Base-by-base conservation (phyloP, 2,888 invertebrate species). In the Folsomia manolachei region DNA sequence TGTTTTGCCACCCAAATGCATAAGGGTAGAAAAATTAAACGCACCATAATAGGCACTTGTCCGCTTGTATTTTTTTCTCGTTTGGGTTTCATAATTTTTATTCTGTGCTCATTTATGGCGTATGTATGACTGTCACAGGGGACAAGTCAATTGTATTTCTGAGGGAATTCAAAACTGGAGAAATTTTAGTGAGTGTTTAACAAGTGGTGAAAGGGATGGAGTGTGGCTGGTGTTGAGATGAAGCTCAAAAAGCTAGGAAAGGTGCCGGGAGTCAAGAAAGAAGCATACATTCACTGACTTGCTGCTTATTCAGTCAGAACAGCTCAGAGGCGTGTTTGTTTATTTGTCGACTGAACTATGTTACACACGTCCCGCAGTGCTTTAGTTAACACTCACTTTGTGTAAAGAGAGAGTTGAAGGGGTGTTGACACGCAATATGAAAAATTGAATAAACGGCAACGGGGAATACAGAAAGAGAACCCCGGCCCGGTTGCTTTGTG, bases 351-450 rank as follows among this genome's bases (percentile, higher is more conserved):
- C 39, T 14, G 39, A n/a, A n/a, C n/a, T n/a, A n/a, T n/a, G n/a
- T n/a, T n/a, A 39, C 39, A 39, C 39, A 39, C 39, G 39, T 39
- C 39, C 39, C 39, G 39, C 39, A 39, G 39, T 39, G 39, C 39
- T 39, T 39, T 39, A 39, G 39, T 39, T 39, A 39, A 39, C 39
- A 39, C n/a, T n/a, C n/a, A n/a, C 39, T 56, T 56, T 56, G 56
- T 56, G 56, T 51, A 18, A 51, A 56, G 56, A 19, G 11, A 4
- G 18, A 24, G 27, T 19, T 78, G 78, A 78, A 73, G 70, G 75
- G 78, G 75, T 78, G 78, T 77, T 77, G 77, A 78, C 78, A 78
- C 72, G 78, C 77, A 74, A 78, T 78, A 78, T 78, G 78, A 78
- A 78, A 78, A 75, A 78, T 78, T 75, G 71, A 74, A 69, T 74